These are phyloP conservation scores for Diglossa brunneiventris DNA, from an alignment of 2,113 vertebrate genomes.

Conservation along the genomic window DNA sequence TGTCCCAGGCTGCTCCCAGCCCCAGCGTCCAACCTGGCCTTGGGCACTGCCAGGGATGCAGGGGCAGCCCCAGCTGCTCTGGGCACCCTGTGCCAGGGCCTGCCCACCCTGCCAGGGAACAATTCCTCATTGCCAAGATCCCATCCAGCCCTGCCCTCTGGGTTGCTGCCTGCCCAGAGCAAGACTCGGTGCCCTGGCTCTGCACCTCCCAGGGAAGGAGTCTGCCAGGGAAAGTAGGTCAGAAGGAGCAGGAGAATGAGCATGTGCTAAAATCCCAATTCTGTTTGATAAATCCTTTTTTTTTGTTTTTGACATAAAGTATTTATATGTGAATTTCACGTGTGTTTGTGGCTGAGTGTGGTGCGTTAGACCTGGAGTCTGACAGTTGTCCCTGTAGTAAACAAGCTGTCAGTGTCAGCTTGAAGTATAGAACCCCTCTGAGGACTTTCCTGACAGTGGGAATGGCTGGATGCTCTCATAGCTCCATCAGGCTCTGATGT, in stretches of 20 bases:
- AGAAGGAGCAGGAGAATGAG: accelerated
- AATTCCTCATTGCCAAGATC: background rate
- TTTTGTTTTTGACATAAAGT: accelerated
- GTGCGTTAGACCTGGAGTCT: accelerated
- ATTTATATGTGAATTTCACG: background rate
- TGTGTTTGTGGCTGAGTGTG: accelerated
- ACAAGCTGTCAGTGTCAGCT: background rate
- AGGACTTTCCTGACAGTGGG: accelerated
- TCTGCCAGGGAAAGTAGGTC: background rate
- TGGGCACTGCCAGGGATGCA: background rate
- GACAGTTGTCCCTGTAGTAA: background rate
- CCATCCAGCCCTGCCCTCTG: background rate
- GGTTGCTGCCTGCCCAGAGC: background rate
- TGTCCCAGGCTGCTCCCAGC: too few relatives aligned
- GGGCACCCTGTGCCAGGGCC: background rate
- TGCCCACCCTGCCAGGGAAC: background rate
- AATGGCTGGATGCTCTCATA: accelerated
- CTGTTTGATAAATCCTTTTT: background rate
- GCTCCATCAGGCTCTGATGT: background rate
- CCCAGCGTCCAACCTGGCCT: background rate
- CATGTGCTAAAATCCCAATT: background rate
- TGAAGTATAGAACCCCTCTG: background rate
- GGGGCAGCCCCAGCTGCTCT: background rate
- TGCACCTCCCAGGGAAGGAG: background rate
- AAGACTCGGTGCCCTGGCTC: background rate